Conservation (phyloP, 2,888 invertebrate species). For the Thumatha senex region DNA sequence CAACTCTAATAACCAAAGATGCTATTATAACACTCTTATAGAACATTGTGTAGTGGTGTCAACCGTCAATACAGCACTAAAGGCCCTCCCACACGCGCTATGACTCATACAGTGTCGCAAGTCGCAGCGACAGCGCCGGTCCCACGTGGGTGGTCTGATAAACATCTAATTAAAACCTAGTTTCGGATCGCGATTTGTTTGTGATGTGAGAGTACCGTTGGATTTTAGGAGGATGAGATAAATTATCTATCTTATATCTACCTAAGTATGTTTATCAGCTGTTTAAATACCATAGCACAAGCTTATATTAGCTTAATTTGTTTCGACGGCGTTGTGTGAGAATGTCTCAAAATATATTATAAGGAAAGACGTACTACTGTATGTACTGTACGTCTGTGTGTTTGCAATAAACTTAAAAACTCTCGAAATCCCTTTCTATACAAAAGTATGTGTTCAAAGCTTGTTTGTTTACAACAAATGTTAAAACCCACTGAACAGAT, state of each 20-base stretch:
- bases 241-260: no score
- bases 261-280: background rate
- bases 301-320: no score
- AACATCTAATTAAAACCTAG: constrained; percentile 72
- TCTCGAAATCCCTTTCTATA: no score
- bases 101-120: constrained; percentile 69
- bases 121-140: constrained; percentile 54
- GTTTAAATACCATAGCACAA: no score
- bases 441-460: no score
- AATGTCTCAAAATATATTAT: no score
- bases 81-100: constrained; percentile 46
- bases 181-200: constrained; percentile 31
- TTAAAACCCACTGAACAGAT: no score
- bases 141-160: constrained; percentile 72
- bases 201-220: constrained; percentile 7
- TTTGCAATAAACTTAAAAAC: no score
- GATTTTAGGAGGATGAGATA: background rate
- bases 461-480: no score
- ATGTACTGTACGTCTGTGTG: no score
- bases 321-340: no score
- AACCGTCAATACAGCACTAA: constrained; percentile 23
- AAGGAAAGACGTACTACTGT: no score
- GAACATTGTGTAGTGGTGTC: constrained; percentile 32
- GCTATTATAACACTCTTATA: constrained; percentile 18
- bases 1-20: constrained; percentile 9